phyloP scores from a whole-genome alignment of 2,113 vertebrate species.

The Eleginops maclovinus region DNA sequence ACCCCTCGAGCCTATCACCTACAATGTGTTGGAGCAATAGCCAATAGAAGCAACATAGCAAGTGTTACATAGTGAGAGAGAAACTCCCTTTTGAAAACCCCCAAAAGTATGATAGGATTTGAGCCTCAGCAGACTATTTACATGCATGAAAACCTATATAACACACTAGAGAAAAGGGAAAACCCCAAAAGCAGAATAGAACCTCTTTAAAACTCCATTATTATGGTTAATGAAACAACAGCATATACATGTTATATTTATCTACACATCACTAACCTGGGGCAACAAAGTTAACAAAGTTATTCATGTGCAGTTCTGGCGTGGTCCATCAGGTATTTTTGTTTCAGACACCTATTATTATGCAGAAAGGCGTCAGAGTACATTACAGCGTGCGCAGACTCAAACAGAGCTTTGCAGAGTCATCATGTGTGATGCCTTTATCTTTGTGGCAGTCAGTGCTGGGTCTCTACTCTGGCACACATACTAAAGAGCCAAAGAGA shows the following conservation, averaged over 20 bases:
- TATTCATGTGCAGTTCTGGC: too few species aligned
- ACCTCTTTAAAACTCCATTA: not conserved
- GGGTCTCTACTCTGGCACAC: constrained; percentile 14
- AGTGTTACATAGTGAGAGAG: too few species aligned
- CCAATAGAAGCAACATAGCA: too few species aligned
- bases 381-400: not conserved
- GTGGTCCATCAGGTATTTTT: constrained; percentile 19
- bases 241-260: not conserved
- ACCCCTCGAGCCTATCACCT: too few species aligned
- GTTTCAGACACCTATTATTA: constrained; percentile 45
- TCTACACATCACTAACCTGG: not conserved
- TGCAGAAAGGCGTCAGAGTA: constrained; percentile 3
- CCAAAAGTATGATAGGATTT: too few species aligned
- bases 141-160: too few species aligned
- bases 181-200: too few species aligned
- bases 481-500: not conserved
- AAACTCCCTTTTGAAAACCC: too few species aligned
- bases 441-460: constrained; percentile 42
- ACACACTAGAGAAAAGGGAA: too few species aligned
- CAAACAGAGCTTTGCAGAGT: constrained; percentile 1
- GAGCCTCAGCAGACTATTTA: too few species aligned
- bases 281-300: not conserved
- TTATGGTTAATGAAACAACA: not conserved
- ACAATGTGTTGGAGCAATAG: too few species aligned
- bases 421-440: constrained; percentile 52